A percentile compares a stretch with the other conserved stretches of the same genome.
phyloP scores from a whole-genome alignment of 2,888 invertebrate species.

The Ectropis crepuscularia region DNA sequence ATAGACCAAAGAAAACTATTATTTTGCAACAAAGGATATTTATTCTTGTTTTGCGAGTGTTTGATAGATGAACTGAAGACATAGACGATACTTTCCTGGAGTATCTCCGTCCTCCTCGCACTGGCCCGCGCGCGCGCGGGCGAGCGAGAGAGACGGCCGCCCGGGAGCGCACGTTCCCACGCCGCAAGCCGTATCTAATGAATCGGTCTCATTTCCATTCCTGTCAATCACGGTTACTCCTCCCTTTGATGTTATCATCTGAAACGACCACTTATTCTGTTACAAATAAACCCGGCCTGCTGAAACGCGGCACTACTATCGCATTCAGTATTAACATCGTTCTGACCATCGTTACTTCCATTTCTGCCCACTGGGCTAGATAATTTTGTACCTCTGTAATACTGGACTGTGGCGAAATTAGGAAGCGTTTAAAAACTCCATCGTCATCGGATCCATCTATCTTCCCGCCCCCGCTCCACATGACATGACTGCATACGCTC shows the following conservation, averaged over 20 bases:
- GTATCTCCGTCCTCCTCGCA: conserved; percentile 17
- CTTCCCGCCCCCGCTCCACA: conserved; percentile 25
- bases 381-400: too few relatives aligned
- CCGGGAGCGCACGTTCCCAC: conserved; percentile 34
- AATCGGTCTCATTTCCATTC: conserved; percentile 38
- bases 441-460: conserved; percentile 32
- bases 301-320: too few relatives aligned
- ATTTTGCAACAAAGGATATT: too few relatives aligned
- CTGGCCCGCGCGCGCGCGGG: conserved; percentile 6
- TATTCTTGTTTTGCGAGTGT: too few relatives aligned
- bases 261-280: too few relatives aligned
- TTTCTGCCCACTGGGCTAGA: conserved; percentile 33
- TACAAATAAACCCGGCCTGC: too few relatives aligned
- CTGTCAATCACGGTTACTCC: conserved; percentile 35
- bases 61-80: neutral
- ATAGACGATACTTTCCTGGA: neutral
- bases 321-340: too few relatives aligned
- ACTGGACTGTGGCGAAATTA: conserved; percentile 15
- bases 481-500: conserved; percentile 22
- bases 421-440: conserved; percentile 34
- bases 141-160: conserved; percentile 21
- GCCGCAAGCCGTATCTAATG: conserved; percentile 33
- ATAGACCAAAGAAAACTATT: too few relatives aligned
- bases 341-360: conserved; percentile 15
- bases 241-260: conserved; percentile 29